Base-by-base conservation (phyloP, 2,888 invertebrate genomes). In the Oscheius sp. region DNA sequence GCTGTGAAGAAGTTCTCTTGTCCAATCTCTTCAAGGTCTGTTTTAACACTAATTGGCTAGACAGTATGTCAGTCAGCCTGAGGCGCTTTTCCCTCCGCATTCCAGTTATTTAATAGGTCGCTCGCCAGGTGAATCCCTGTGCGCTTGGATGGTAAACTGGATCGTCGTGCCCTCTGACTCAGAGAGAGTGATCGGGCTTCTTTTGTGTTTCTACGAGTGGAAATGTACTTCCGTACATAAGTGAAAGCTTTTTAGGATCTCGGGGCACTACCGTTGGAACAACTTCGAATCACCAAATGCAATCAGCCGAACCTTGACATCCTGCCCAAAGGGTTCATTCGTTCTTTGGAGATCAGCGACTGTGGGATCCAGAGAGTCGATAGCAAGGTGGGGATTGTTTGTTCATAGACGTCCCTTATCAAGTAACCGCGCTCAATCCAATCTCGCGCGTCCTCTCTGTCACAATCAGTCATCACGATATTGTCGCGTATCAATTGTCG, bases 291-390 rank as follows among this genome's bases (percentile, higher is more conserved):
- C 4, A 9, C 58, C 0, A 73, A 79, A 37, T 77, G 77, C 53
- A 42, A 47, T 21, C 74, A 74, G 51, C 50, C 74, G 9, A 29
- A 57, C n/a, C 70, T 74, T 11, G 50, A 74, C 29, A 50, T 53
- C 4, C 42, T 70, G 33, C 74, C 77, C 10, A 47, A 60, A 55
- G 70, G 70, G 2, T 48, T 51, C 10, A 62, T 81, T 21, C 71
- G 75, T 35, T 74, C 73, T 10, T 63, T 85, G 37, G 79, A 83
- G 55, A 79, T 85, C 62, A 73, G 68, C 58, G 59, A 76, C 29
- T 86, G 85, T 59, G 77, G 77, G 32, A 73, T 86, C 13, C 68
- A 76, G 13, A 53, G 51, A 21, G 57, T 85, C 42, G 72, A 76
- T 29, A 74, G 50, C 48, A 71, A 73, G 72, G 78, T 78, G 29